Conservation (phyloP, 2,888 invertebrate genomes). For the Cerastis rubricosa region DNA sequence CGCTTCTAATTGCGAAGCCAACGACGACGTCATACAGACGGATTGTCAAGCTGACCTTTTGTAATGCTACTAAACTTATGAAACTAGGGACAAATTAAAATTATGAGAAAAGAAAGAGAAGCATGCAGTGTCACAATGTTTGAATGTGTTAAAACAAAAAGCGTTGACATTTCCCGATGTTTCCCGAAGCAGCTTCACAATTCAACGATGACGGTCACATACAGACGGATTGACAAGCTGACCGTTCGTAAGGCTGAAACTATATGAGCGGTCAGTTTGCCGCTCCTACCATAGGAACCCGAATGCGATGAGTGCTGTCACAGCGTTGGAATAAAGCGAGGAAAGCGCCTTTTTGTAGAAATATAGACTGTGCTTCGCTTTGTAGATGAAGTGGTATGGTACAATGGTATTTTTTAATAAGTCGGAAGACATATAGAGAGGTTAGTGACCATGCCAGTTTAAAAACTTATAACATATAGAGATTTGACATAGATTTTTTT, state of each 20-base stretch:
- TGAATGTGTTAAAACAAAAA: not conserved
- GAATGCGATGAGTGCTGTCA: not conserved
- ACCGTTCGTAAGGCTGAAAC: slow-evolving; percentile 14
- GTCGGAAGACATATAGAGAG: too few species aligned
- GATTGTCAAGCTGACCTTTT: slow-evolving; percentile 34
- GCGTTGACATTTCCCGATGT: not conserved
- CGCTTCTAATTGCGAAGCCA: not conserved
- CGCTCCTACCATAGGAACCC: slow-evolving; percentile 26
- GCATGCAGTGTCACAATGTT: not conserved
- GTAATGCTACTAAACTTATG: not conserved
- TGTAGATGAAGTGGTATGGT: too few species aligned
- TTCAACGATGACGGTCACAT: slow-evolving; percentile 20
- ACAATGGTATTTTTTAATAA: too few species aligned
- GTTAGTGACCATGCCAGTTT: too few species aligned
- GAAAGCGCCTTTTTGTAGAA: not conserved
- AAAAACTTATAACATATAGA: too few species aligned
- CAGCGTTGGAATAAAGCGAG: slow-evolving; percentile 1
- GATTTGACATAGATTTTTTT: too few species aligned
- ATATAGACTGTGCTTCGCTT: too few species aligned
- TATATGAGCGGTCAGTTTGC: slow-evolving; percentile 39
- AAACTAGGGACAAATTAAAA: not conserved
- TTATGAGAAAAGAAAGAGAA: not conserved
- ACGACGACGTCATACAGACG: slow-evolving; percentile 23
- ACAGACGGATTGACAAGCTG: slow-evolving; percentile 33
- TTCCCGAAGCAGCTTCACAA: not conserved